phyloP scores from a whole-genome alignment of 2,888 invertebrate genomes.

The Crossocerus cetratus region DNA sequence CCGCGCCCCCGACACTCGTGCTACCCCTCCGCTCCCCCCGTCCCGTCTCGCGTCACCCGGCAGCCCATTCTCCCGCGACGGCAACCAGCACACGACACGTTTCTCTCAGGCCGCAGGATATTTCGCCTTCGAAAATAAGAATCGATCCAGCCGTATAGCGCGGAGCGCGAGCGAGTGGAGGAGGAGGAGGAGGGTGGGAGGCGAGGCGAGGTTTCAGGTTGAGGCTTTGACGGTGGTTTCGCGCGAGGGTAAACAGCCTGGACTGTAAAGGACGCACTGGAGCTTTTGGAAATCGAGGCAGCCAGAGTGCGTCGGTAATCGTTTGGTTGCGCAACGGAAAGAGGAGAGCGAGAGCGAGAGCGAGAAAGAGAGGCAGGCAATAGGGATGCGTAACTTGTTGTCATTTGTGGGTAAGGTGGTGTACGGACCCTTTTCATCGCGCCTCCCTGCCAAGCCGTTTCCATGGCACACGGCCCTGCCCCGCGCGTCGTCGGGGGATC shows the following conservation, averaged over 20 bases:
- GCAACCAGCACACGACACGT: too few relatives aligned
- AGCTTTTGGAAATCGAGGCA: background rate
- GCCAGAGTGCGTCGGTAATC: background rate
- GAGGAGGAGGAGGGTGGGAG: background rate
- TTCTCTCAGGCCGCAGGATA: background rate
- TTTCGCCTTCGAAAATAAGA: background rate
- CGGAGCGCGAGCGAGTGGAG: background rate
- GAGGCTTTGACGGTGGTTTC: too few relatives aligned
- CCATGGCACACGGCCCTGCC: background rate
- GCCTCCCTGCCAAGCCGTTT: background rate
- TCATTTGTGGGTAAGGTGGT: background rate
- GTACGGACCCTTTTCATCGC: background rate
- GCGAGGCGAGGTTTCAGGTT: background rate
- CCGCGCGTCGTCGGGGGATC: background rate
- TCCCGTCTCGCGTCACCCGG: too few relatives aligned
- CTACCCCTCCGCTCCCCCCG: background rate
- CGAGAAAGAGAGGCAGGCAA: too few relatives aligned
- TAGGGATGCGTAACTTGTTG: background rate
- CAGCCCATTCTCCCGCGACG: too few relatives aligned
- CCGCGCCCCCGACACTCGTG: conserved; percentile 6
- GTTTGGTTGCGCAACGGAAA: background rate
- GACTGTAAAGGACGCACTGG: background rate
- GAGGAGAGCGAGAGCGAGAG: too few relatives aligned
- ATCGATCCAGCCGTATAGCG: too few relatives aligned
- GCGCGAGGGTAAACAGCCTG: too few relatives aligned